phyloP scores from a whole-genome alignment of 2,888 invertebrate species.

The Habrosyne pyritoides region DNA sequence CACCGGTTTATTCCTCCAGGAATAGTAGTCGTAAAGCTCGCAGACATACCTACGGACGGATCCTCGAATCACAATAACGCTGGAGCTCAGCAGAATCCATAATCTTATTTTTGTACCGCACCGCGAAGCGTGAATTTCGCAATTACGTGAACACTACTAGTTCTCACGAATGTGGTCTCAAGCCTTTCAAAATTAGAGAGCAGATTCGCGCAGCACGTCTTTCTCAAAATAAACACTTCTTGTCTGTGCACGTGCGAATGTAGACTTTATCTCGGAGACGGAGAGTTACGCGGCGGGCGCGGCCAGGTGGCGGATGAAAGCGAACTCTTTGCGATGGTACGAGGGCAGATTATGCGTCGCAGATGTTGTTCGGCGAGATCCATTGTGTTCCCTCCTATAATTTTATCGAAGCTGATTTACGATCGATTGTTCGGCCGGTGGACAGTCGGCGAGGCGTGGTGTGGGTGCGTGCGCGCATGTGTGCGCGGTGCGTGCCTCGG shows the following conservation, averaged over 20 bases:
- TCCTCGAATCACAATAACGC: slow-evolving; percentile 84
- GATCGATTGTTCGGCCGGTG: slow-evolving; percentile 82
- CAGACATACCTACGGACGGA: slow-evolving; percentile 83
- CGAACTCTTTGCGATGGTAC: slow-evolving; percentile 68
- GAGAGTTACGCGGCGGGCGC: slow-evolving; percentile 61
- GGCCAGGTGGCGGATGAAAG: slow-evolving; percentile 68
- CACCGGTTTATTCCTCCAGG: slow-evolving; percentile 79
- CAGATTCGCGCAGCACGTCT: slow-evolving; percentile 51
- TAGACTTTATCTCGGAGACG: slow-evolving; percentile 79
- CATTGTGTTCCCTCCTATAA: slow-evolving; percentile 83
- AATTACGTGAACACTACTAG: slow-evolving; percentile 66
- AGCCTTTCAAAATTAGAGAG: slow-evolving; percentile 48
- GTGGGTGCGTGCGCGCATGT: slow-evolving; percentile 69
- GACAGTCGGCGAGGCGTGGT: slow-evolving; percentile 70
- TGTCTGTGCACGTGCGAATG: slow-evolving; percentile 79
- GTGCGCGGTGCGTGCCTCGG: slow-evolving; percentile 55
- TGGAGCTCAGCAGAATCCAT: slow-evolving; percentile 82
- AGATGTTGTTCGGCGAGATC: slow-evolving; percentile 66
- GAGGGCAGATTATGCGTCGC: slow-evolving; percentile 71
- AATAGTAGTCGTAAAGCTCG: slow-evolving; percentile 79
- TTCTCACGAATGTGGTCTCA: slow-evolving; percentile 59
- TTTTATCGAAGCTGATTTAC: slow-evolving; percentile 84
- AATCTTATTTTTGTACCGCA: slow-evolving; percentile 84
- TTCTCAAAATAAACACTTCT: slow-evolving; percentile 81
- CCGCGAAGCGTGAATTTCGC: slow-evolving; percentile 83